phyloP scores from a whole-genome alignment of 2,797 vertebrate genomes.

The Jordanella pulchra region DNA sequence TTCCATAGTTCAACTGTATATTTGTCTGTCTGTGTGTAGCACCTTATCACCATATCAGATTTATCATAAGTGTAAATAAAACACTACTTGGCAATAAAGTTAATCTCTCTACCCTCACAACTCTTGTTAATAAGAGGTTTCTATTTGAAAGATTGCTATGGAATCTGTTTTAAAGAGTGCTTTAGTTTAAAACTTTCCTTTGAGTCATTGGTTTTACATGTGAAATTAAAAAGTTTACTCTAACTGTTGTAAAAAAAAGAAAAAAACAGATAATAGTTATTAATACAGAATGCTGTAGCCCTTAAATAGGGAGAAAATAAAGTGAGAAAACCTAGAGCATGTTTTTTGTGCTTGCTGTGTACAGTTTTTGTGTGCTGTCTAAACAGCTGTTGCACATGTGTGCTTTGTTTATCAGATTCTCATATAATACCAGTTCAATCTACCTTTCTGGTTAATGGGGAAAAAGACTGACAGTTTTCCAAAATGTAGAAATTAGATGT shows the following conservation, averaged over 20 bases:
- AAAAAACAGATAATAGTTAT: background rate
- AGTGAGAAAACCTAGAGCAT: background rate
- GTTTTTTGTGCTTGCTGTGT: background rate
- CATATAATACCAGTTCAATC: slow-evolving; percentile 11
- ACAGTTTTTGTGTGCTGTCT: background rate
- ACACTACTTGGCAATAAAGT: too few relatives aligned
- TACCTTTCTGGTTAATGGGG: slow-evolving; percentile 13
- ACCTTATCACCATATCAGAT: too few relatives aligned
- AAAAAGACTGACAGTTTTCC: slow-evolving; percentile 17
- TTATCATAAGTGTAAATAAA: too few relatives aligned
- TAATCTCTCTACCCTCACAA: background rate
- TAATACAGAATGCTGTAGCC: background rate
- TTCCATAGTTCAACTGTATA: too few relatives aligned
- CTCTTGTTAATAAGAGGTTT: background rate
- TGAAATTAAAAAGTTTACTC: slow-evolving; percentile 21
- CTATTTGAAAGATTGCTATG: background rate
- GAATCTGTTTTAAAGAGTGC: slow-evolving; percentile 14
- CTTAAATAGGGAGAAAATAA: slow-evolving; percentile 1
- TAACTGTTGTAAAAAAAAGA: background rate
- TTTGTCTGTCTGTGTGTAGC: too few relatives aligned
- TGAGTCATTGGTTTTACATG: slow-evolving; percentile 56
- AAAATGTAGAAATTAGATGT: slow-evolving; percentile 7
- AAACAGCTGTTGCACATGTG: slow-evolving; percentile 2
- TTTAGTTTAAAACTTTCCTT: slow-evolving; percentile 48
- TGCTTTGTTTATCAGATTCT: slow-evolving; percentile 2